Evolutionary conservation across 2,797 vertebrate species (phyloP), one percentile per base, ranked within the genome.

Genomic region (Hapalemur alaotrensis): DNA sequence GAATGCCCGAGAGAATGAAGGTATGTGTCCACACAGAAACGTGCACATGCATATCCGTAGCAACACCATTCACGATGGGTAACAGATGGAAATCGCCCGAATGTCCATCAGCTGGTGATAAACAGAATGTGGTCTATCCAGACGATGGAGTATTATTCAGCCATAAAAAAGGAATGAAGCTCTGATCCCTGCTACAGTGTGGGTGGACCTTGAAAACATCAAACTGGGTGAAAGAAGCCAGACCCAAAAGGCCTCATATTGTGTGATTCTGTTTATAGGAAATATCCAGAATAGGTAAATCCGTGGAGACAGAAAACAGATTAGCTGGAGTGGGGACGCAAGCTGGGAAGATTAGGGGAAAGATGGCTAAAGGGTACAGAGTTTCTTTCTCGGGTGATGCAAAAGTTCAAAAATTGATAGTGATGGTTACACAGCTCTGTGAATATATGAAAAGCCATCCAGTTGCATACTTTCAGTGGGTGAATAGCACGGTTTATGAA

Each of bases 161-260:
- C 65, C 20, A 22, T 48, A 41, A 81, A 81, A 72, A 48, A 38
- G 67, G 41, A 73, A 20, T 7, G 35, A 81, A 48, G 12, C 54
- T 1, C 41, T 18, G 20, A 50, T 14, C n/a, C n/a, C 0, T 22
- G 52, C 65, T 52, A 7, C 15, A 1, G 4, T 15, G 0, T 22
- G 54, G 43, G 7, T 5, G 54, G 61, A 17, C 84, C 22, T 43
- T n/a, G 67, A 28, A 50, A 28, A 35, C 2, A 17, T 0, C 7
- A 28, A 52, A 7, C 30, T 17, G 2, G 43, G 22, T 22, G 67
- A 89, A 54, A 52, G 76, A 46, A 65, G 30, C 67, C 85, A 54
- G 46, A 15, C 54, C 13, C 41, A 35, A 35, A 65, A 57, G 50
- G 1, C 17, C 30, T 30, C 46, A 5, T 7, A 12, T 1, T 22